Base-by-base conservation (phyloP, 2,888 invertebrate genomes). In the Caenorhabditis sp. region DNA sequence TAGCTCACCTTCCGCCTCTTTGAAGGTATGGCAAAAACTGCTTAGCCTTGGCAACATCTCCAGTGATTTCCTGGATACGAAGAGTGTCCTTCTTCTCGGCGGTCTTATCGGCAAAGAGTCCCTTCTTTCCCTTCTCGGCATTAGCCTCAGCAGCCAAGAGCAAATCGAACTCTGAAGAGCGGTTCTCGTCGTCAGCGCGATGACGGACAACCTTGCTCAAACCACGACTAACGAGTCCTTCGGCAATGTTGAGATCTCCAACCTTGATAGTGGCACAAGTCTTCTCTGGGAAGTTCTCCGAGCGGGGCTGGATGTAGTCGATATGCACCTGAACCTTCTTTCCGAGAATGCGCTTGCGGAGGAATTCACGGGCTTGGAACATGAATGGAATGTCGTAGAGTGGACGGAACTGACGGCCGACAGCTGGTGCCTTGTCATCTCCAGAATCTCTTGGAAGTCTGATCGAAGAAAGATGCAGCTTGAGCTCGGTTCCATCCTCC, bases 381-480 rank as follows among this genome's bases (percentile, higher is more conserved):
- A 99, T 96, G 95, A 96, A 97, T 1, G 99, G 99, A 91, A 98
- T 96, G 92, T 99, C 99, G 92, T 98, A 99, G 0, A 99, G 94
- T 0, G 98, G 97, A 89, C 96, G 83, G 88, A 90, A 90, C 62
- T 89, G 89, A 6, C 90, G 84, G 18, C 86, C 87, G 11, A 82
- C 70, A 2, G 84, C 47, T 28, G 85, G 81, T n/a, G 80, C 53
- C 40, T 80, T 74, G 18, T 80, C 84, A 4, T 77, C 86, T 37
- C 83, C 85, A 1, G 81, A 40, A 28, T 88, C 88, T 79, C 85
- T 95, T 44, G 98, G 98, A 64, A 98, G 96, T 88, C 98, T 94
- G 91, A 99, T 95, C 92, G 97, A 97, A 35, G 98, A 96, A 82
- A 99, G 94, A 93, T 98, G 98, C 56, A 99, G 95, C 93, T 98